phyloP scores from a whole-genome alignment of 2,113 vertebrate genomes.

The Barnardius zonarius region DNA sequence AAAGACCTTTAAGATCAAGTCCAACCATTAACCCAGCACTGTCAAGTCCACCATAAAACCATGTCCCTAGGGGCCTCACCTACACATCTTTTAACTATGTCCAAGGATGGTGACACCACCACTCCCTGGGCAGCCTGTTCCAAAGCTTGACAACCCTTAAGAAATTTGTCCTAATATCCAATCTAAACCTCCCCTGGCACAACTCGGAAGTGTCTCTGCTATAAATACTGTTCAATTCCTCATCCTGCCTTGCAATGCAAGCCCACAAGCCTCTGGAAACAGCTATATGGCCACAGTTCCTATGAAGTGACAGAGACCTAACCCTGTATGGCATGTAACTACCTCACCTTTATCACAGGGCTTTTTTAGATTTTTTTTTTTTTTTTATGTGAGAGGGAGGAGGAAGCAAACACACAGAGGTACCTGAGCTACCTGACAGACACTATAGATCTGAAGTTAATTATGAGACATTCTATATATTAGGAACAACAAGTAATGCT shows the following conservation, averaged over 20 bases:
- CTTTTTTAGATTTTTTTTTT: neutral
- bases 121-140: neutral
- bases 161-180: neutral
- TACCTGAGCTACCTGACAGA: neutral
- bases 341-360: neutral
- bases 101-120: neutral
- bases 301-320: neutral
- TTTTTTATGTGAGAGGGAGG: neutral
- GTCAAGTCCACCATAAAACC: neutral
- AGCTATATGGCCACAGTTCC: accelerated
- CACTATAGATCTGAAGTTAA: neutral
- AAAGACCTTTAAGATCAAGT: neutral
- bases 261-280: neutral
- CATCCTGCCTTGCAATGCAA: neutral
- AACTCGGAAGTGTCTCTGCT: neutral
- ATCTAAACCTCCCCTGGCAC: neutral
- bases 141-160: neutral
- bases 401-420: neutral
- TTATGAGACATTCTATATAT: neutral
- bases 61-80: neutral
- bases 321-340: neutral
- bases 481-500: neutral
- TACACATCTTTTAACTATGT: neutral
- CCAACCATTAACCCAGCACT: neutral
- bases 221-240: neutral